Evolutionary conservation across 2,797 vertebrate genomes (phyloP).

Genomic region (Silurus lanzhouensis): DNA sequence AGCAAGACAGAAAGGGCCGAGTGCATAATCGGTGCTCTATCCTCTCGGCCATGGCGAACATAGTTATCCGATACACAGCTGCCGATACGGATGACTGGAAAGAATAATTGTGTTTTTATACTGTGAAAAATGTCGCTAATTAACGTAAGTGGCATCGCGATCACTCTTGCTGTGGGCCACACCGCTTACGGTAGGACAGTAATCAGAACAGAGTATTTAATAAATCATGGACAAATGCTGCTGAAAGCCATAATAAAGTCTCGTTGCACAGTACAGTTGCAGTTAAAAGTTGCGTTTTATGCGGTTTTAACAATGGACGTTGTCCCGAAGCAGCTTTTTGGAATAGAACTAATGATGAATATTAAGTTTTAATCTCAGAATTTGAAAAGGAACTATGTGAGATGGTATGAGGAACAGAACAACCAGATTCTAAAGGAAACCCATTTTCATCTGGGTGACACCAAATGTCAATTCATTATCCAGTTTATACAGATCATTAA

Average conservation of each 20-base stretch:
- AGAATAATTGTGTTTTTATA: constrained; percentile 9
- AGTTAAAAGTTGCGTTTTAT: not conserved
- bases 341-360: too few relatives aligned
- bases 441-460: too few relatives aligned
- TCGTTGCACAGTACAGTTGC: not conserved
- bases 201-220: not conserved
- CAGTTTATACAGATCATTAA: too few relatives aligned
- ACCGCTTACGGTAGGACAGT: not conserved
- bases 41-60: not conserved
- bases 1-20: not conserved
- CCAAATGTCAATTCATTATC: too few relatives aligned
- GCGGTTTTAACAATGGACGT: too few relatives aligned
- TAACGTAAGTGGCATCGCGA: constrained; percentile 12
- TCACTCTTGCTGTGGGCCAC: constrained; percentile 8
- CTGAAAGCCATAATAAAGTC: not conserved
- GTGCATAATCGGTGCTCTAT: not conserved
- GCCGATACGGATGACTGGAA: constrained; percentile 17
- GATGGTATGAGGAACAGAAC: too few relatives aligned
- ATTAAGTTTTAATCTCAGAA: too few relatives aligned
- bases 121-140: constrained; percentile 21
- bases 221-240: not conserved
- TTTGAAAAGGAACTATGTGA: too few relatives aligned
- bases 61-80: not conserved
- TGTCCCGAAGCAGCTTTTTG: too few relatives aligned
- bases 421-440: too few relatives aligned